Evolutionary conservation across 2,797 vertebrate species (phyloP), one percentile per base, ranked within the genome.

Genomic region (Enteromius argenteus): DNA sequence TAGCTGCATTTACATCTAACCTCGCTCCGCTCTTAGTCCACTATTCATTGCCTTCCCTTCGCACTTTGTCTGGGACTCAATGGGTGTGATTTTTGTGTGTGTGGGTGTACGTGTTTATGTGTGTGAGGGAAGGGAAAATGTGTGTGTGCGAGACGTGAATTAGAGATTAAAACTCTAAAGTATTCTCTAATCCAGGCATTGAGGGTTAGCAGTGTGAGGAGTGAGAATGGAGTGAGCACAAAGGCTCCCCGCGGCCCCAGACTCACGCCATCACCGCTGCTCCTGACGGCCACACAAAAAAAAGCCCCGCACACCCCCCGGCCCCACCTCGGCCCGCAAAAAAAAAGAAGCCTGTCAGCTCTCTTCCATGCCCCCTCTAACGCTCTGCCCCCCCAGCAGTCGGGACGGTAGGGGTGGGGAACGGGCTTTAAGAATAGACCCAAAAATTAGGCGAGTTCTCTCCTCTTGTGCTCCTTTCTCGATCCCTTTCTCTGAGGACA

Each of bases 141-240:
- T 76, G 86, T 74, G 46, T 69, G 66, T 71, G 62, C 51, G 80
- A 87, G 84, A 85, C 64, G 35, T 88, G 87, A 93, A 94, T 94
- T 90, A 94, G 91, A 95, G 93, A 95, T 95, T 93, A 94, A 92
- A 91, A 92, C 92, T 92, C 85, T 73, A 91, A 92, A 90, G 87
- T 90, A 87, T 92, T 92, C 87, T 93, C 87, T 94, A 94, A 94
- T 96, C 94, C 92, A 13, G 76, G 90, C 92, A 93, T 94, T 94
- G 92, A 94, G 90, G 88, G 51, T 87, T 87, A 89, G 90, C 89
- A 86, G 92, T 91, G 92, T 91, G 92, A 91, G 90, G 89, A 92
- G 92, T 85, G 90, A 91, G 91, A 92, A 93, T 93, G 90, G 90
- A 93, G 90, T 87, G 86, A 85, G 81, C 64, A 94, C 92, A 94